phyloP scores from a whole-genome alignment of 2,888 invertebrate species.

The Idaea straminata region DNA sequence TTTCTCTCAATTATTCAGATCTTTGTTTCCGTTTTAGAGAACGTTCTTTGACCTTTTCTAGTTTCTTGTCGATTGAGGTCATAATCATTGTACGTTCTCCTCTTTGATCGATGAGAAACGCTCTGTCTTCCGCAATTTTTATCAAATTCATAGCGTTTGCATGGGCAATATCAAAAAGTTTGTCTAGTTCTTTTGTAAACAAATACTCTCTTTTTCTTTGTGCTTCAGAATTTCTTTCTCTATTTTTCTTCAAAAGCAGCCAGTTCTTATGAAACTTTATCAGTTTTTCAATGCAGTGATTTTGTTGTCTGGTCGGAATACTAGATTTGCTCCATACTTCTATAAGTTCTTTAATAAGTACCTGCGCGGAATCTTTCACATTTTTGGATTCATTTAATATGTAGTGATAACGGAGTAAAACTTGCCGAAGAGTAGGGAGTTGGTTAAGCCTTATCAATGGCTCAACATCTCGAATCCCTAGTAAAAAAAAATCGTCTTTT shows the following conservation, averaged over 20 bases:
- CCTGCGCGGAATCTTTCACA: constrained; percentile 7
- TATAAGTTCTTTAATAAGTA: background rate
- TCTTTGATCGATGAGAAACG: constrained; percentile 9
- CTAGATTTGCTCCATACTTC: too few species aligned
- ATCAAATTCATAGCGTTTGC: constrained; percentile 13
- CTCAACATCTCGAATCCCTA: constrained; percentile 1
- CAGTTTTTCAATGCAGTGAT: constrained; percentile 3
- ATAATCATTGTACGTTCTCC: constrained; percentile 14
- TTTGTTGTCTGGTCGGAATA: constrained; percentile 1
- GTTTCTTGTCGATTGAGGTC: constrained; percentile 14
- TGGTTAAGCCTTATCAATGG: constrained; percentile 11
- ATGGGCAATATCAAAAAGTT: constrained; percentile 15
- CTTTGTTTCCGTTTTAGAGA: constrained; percentile 7
- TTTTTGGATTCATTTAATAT: constrained; percentile 6
- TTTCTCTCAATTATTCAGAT: too few species aligned
- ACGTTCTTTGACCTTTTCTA: constrained; percentile 11
- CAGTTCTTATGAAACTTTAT: constrained; percentile 2
- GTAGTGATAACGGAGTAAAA: constrained; percentile 8
- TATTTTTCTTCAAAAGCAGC: background rate
- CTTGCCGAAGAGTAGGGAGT: constrained; percentile 8
- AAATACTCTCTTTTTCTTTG: constrained; percentile 12
- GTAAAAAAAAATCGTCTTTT: too few species aligned
- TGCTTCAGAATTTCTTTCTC: constrained; percentile 4
- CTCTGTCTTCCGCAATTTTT: constrained; percentile 7
- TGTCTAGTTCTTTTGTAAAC: constrained; percentile 15